Evolutionary conservation across 2,888 invertebrate genomes (phyloP).

Genomic region (Brachypterus glaber): DNA sequence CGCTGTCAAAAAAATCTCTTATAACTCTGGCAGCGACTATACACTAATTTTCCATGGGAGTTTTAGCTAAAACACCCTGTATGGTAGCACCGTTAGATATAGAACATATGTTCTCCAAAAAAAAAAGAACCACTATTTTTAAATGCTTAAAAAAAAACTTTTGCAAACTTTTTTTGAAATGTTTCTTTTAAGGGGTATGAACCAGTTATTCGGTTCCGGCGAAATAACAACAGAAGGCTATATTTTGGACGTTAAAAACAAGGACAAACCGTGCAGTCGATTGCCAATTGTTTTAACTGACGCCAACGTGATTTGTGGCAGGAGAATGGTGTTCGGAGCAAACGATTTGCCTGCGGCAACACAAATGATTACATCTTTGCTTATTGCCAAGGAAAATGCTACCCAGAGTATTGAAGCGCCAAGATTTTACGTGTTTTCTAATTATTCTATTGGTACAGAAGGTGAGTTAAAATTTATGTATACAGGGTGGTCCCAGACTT

Average conservation of each 20-base stretch:
- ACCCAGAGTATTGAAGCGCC: constrained; percentile 44
- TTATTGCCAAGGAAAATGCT: constrained; percentile 41
- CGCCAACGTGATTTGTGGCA: constrained; percentile 41
- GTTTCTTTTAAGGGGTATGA: constrained; percentile 44
- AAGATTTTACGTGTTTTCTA: constrained; percentile 37
- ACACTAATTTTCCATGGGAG: no score
- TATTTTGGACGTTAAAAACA: constrained; percentile 40
- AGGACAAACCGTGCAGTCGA: constrained; percentile 28
- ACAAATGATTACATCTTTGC: constrained; percentile 43
- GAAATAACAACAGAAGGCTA: constrained; percentile 45
- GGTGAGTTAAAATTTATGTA: no score
- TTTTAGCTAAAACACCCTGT: no score
- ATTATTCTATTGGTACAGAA: constrained; percentile 39
- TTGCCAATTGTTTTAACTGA: constrained; percentile 39
- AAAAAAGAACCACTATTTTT: no score
- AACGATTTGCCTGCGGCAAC: constrained; percentile 43
- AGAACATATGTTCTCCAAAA: no score
- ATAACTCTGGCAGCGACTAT: no score
- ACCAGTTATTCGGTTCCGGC: constrained; percentile 44
- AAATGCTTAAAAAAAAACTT: no score
- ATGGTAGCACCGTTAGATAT: no score
- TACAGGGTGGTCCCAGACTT: no score
- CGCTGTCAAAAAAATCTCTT: no score
- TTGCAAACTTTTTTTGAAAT: neutral
- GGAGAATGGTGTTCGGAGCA: constrained; percentile 45